Evolutionary conservation across 2,113 vertebrate genomes (phyloP).

Genomic region (Lagopus leucura): DNA sequence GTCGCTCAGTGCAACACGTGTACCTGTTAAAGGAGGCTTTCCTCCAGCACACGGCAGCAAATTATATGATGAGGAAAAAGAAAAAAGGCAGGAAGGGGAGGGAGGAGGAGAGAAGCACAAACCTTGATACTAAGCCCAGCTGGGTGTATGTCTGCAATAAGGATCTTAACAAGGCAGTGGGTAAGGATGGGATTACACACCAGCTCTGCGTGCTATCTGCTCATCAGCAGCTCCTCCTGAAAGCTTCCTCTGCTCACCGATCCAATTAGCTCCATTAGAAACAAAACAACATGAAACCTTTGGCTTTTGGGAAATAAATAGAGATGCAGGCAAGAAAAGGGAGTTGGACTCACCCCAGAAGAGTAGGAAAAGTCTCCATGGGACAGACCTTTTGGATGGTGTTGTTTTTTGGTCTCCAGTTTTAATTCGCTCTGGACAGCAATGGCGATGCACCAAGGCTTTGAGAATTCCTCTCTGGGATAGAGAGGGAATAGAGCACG

Average conservation of each 20-base stretch:
- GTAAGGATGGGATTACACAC: not conserved
- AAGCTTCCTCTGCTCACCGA: not conserved
- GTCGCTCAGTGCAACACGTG: slow-evolving; percentile 27
- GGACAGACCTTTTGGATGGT: not conserved
- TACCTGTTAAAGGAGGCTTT: not conserved
- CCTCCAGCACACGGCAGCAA: not conserved
- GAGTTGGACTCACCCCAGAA: not conserved
- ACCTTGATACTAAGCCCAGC: not conserved
- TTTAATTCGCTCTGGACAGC: not conserved
- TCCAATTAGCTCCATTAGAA: not conserved
- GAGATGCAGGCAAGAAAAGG: not conserved
- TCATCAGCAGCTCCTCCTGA: not conserved
- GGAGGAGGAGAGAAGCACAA: not conserved
- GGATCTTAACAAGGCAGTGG: slow-evolving; percentile 23
- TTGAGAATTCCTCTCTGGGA: not conserved
- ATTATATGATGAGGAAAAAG: not conserved
- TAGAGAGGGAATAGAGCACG: too few species aligned
- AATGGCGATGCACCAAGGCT: not conserved
- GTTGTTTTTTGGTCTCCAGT: not conserved
- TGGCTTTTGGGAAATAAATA: not conserved
- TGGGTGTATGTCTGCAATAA: not conserved
- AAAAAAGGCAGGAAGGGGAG: not conserved
- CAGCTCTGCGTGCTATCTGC: not conserved
- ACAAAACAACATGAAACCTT: not conserved
- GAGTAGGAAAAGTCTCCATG: not conserved